Percentiles rank a stretch among this genome's conserved stretches.
Conservation (phyloP, 2,797 vertebrate genomes). For the Rhadinocentrus ornatus region DNA sequence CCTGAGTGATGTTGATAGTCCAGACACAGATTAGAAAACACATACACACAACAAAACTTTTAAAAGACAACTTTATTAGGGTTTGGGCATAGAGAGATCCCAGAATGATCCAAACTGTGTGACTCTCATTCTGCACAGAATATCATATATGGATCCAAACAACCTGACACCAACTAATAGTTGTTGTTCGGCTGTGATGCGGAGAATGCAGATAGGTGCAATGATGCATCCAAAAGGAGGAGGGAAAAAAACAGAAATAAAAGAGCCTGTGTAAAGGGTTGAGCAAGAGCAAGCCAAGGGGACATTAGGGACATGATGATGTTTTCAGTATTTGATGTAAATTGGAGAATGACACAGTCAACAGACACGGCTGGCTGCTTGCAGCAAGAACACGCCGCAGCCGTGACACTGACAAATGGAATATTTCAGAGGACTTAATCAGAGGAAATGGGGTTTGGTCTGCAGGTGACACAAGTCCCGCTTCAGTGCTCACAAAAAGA, state of each 20-base stretch:
- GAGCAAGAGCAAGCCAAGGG: slow-evolving; percentile 72
- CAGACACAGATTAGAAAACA: slow-evolving; percentile 45
- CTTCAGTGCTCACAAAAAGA: slow-evolving; percentile 89
- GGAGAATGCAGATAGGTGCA: slow-evolving; percentile 42
- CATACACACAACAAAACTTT: slow-evolving; percentile 27
- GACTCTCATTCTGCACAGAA: slow-evolving; percentile 26
- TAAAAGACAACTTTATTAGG: slow-evolving; percentile 50
- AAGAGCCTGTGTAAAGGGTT: slow-evolving; percentile 52
- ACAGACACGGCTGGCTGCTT: slow-evolving; percentile 90
- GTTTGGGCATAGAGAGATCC: slow-evolving; percentile 25
- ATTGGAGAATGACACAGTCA: slow-evolving; percentile 93
- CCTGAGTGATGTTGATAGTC: slow-evolving; percentile 71
- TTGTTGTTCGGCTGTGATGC: slow-evolving; percentile 9
- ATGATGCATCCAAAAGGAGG: slow-evolving; percentile 68
- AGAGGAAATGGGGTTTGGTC: slow-evolving; percentile 97
- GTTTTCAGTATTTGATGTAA: slow-evolving; percentile 90
- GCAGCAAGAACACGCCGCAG: slow-evolving; percentile 81
- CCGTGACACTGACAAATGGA: slow-evolving; percentile 96
- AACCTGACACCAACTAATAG: slow-evolving; percentile 10
- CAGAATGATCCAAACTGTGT: slow-evolving; percentile 37
- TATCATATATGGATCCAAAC: slow-evolving; percentile 29
- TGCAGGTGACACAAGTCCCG: slow-evolving; percentile 90
- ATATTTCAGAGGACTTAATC: slow-evolving; percentile 97
- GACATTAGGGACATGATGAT: slow-evolving; percentile 88
- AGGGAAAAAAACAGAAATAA: slow-evolving; percentile 37